phyloP scores from a whole-genome alignment of 2,888 invertebrate species.

The Acrocyrtus sp. region DNA sequence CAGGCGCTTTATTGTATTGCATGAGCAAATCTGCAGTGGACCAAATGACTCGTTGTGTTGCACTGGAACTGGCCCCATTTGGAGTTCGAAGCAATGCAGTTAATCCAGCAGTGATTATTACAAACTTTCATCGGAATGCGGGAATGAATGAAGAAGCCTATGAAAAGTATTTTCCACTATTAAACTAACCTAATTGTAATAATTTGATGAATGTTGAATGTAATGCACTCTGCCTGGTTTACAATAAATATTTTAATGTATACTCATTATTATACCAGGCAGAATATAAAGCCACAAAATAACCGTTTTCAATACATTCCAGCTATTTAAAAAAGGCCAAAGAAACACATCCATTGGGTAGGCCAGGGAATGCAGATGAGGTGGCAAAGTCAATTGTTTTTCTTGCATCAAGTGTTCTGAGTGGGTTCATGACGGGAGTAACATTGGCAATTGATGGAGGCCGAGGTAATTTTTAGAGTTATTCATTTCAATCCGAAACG shows the following conservation, averaged over 20 bases:
- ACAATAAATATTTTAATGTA: too few species aligned
- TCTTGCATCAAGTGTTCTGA: constrained; percentile 84
- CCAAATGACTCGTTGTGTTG: constrained; percentile 92
- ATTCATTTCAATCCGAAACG: too few species aligned
- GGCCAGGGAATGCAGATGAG: constrained; percentile 85
- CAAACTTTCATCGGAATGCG: constrained; percentile 86
- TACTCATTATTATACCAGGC: background rate
- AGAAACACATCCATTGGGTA: constrained; percentile 92
- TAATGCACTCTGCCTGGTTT: too few species aligned
- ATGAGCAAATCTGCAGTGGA: constrained; percentile 95
- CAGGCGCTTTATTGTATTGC: constrained; percentile 80
- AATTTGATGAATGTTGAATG: too few species aligned
- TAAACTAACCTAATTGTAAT: too few species aligned
- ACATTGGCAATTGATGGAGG: constrained; percentile 94
- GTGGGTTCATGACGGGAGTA: constrained; percentile 63
- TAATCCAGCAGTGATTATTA: constrained; percentile 88
- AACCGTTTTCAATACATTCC: too few species aligned
- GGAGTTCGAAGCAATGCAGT: constrained; percentile 60
- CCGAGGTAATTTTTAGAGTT: too few species aligned
- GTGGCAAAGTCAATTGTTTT: constrained; percentile 92
- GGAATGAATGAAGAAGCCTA: constrained; percentile 87
- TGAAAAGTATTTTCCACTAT: constrained; percentile 70
- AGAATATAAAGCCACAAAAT: background rate
- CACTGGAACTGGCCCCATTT: constrained; percentile 79
- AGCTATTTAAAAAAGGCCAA: constrained; percentile 77